Evolutionary conservation across 2,888 invertebrate genomes (phyloP), one percentile per base, ranked within the genome.

Genomic region (Microctonus aethiopoides): DNA sequence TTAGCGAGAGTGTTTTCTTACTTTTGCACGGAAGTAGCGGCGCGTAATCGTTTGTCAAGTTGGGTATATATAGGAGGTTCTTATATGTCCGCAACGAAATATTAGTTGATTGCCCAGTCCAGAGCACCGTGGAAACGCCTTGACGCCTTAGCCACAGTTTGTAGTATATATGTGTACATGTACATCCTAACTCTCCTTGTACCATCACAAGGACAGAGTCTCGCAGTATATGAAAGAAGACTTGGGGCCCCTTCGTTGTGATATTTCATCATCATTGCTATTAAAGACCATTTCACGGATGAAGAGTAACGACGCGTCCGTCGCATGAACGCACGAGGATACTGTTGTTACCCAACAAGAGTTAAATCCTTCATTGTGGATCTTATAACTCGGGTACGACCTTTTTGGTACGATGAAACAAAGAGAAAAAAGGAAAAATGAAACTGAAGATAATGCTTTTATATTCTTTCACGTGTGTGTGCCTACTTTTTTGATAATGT

Each of bases 221-320:
- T 52, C 52, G 34, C 10, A n/a, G n/a, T 51, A 34, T 52, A 62
- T 24, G 64, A 22, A 24, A 64, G 60, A 41, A 64, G 56, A 68
- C 67, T 22, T 22, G 57, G 34, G 56, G 61, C 61, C 76, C 74
- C 71, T 46, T 16, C 16, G 46, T 46, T n/a, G 77, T 77, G 78
- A 83, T 83, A 83, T 82, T 82, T 83, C 80, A 83, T 79, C 80
- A 82, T 83, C 82, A 78, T 79, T 76, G 80, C 80, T 81, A 81
- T 83, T 83, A 82, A 81, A 79, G 78, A 75, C 79, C 80, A 79
- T 81, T 80, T 75, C 79, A 73, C 72, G 77, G 80, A 82, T 81
- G 81, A 83, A 82, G 82, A 83, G 76, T 80, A 81, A 83, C 80
- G 81, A 76, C 69, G 77, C 76, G 79, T 80, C 78, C 75, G 80